Evolutionary conservation across 1,140 invertebrate genomes (phyloP), one percentile per base, ranked within the genome.

Genomic region (Scaptomyza hsui): DNA sequence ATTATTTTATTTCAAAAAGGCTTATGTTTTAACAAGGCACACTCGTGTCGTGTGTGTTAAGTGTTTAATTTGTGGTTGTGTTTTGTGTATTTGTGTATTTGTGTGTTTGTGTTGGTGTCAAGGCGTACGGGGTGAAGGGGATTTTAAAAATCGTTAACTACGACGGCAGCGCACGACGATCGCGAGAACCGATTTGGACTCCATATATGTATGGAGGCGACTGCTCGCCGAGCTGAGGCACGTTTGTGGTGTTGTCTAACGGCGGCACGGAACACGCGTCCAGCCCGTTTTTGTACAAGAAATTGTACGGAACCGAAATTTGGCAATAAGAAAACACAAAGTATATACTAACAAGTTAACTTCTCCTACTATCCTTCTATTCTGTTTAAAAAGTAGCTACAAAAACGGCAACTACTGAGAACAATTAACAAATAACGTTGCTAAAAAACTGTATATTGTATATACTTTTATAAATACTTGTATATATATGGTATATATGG

Each of bases 61-160:
- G 69, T 76, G 16, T 70, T 13, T 15, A 26, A 56, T 37, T 60
- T 21, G 29, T 39, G 56, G 49, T 26, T 60, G 49, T 61, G 47
- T 70, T n/a, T 7, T 2, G 59, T 49, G 53, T 75, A 12, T 69
- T 13, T 35, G 49, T 48, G 35, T 72, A 53, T 48, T 13, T 69
- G 18, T 35, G 49, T 48, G 35, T 72, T 59, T 48, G 55, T 69
- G 47, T 72, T 52, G 26, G 69, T 24, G 60, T 63, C 64, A 80
- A 82, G 74, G 79, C 79, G 78, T 77, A 71, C 69, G 62, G 73
- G 62, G 67, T 72, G 67, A 68, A 78, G 67, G 63, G 64, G 82
- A 89, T 88, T 88, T 88, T 89, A 82, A 78, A 88, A 88, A 88
- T 88, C 82, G 78, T 82, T 82, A 75, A 88, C 82, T 88, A 69